Conservation (phyloP, 1,140 invertebrate genomes). For the Diorhabda carinulata region DNA sequence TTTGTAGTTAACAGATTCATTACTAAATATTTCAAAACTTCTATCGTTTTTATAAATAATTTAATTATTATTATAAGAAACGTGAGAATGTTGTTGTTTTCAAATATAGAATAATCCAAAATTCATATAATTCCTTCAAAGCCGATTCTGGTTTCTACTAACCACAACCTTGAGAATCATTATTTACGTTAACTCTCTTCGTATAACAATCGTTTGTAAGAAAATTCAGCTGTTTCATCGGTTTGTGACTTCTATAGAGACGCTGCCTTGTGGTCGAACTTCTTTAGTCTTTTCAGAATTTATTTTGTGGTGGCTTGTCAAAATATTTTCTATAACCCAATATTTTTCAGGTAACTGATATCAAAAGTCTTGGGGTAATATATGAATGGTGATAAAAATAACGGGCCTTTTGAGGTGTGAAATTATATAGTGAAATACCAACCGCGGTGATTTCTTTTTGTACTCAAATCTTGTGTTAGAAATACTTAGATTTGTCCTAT, state of each 20-base stretch:
- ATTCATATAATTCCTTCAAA: neutral
- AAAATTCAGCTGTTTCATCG: neutral
- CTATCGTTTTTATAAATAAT: too few species aligned
- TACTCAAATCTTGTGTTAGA: too few species aligned
- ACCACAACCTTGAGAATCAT: neutral
- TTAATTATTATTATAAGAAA: too few species aligned
- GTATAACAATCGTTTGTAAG: neutral
- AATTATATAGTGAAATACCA: neutral
- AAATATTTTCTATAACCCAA: neutral
- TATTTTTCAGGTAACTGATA: neutral
- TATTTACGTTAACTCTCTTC: constrained; percentile 3
- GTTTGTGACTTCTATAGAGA: neutral
- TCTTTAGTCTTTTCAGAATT: neutral
- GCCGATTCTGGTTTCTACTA: neutral
- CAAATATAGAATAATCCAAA: too few species aligned
- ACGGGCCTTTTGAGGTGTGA: neutral
- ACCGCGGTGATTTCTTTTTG: too few species aligned
- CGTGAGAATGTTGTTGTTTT: too few species aligned
- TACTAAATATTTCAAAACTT: too few species aligned
- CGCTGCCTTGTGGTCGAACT: neutral
- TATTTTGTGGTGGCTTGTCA: neutral
- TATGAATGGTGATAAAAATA: too few species aligned
- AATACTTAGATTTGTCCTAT: too few species aligned
- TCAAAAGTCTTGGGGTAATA: neutral
- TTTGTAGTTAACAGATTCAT: too few species aligned